Conservation (phyloP, 2,888 invertebrate genomes). For the Pachydiplax longipennis region DNA sequence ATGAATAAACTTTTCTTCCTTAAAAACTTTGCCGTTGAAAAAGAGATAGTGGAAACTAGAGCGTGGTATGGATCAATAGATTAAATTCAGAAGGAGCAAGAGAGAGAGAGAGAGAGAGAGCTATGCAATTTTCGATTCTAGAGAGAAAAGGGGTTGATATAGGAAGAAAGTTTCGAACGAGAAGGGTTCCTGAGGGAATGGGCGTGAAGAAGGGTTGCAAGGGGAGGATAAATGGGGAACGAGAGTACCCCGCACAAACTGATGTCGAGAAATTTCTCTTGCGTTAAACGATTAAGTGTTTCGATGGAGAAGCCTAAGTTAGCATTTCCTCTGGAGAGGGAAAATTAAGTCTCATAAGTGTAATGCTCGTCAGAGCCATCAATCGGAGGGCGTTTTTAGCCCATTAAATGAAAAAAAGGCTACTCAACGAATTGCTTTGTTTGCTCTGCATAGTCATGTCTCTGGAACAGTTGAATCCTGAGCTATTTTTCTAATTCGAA, state of each 20-base stretch:
- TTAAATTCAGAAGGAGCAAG: not conserved
- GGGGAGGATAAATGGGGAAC: not conserved
- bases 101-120: not conserved
- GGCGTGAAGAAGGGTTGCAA: not conserved
- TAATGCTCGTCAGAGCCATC: not conserved
- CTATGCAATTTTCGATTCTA: not conserved
- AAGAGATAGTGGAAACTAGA: not conserved
- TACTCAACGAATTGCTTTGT: not conserved
- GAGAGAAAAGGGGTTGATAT: not conserved
- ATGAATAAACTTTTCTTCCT: not conserved
- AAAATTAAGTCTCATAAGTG: not conserved
- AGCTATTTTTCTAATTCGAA: no score
- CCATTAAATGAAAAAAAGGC: not conserved
- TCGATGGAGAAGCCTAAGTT: not conserved
- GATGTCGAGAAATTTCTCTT: not conserved
- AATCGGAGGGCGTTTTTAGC: not conserved
- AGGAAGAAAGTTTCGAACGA: not conserved
- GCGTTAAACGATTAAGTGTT: not conserved
- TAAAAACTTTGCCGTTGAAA: not conserved
- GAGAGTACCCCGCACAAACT: not conserved
- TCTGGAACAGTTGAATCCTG: no score
- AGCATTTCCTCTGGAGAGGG: not conserved
- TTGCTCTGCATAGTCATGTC: no score
- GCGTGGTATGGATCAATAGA: not conserved
- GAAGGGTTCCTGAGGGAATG: not conserved